phyloP scores from a whole-genome alignment of 1,140 invertebrate genomes.

The Drosophila saltans region DNA sequence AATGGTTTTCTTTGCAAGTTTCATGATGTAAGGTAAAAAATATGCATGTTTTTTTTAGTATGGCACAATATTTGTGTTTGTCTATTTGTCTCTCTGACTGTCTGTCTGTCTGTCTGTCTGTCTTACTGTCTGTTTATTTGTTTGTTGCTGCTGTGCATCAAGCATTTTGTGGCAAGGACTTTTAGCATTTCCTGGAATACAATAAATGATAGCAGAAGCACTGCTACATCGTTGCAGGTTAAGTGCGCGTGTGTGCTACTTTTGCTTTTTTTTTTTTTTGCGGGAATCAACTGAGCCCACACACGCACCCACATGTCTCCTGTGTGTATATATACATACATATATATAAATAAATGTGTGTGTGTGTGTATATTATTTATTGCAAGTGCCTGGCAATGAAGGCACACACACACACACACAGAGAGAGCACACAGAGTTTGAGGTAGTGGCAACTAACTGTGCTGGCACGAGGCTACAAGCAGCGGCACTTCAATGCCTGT shows the following conservation, averaged over 20 bases:
- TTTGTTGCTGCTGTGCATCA: slow-evolving; percentile 44
- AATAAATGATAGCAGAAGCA: slow-evolving; percentile 34
- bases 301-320: slow-evolving; percentile 41
- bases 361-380: slow-evolving; percentile 67
- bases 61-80: not conserved
- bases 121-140: slow-evolving; percentile 1
- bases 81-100: not conserved
- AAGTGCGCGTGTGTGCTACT: slow-evolving; percentile 65
- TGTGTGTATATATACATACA: not conserved
- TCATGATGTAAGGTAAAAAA: too few relatives aligned
- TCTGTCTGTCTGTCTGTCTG: not conserved
- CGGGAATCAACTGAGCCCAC: slow-evolving; percentile 71
- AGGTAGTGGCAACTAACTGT: not conserved
- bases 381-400: slow-evolving; percentile 74
- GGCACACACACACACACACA: slow-evolving; percentile 36
- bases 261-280: slow-evolving; percentile 54
- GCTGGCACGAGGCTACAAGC: slow-evolving; percentile 37
- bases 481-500: slow-evolving; percentile 69
- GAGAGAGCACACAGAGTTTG: not conserved
- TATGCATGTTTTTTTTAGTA: slow-evolving; percentile 1
- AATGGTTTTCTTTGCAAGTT: too few relatives aligned
- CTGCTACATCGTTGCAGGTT: slow-evolving; percentile 49
- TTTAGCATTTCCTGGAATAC: slow-evolving; percentile 60
- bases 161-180: slow-evolving; percentile 36
- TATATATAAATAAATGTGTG: not conserved